Evolutionary conservation across 2,113 vertebrate genomes (phyloP).

Genomic region (Rhegmatorhina hoffmannsi): DNA sequence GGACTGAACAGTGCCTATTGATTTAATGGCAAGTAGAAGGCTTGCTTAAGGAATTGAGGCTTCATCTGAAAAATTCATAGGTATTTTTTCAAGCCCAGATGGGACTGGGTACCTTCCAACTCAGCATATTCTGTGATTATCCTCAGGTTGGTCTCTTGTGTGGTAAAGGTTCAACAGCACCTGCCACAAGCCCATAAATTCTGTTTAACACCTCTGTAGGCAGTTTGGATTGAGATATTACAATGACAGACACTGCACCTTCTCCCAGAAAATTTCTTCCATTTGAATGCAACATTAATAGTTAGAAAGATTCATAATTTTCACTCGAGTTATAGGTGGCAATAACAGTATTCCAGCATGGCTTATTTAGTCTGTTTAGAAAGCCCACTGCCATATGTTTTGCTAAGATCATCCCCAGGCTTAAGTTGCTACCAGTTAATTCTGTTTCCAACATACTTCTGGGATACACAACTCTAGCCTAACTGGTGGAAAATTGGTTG

Average conservation of each 20-base stretch:
- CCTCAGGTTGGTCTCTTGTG: neutral
- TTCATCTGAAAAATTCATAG: neutral
- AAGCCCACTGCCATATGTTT: neutral
- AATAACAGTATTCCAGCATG: neutral
- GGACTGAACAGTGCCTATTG: neutral
- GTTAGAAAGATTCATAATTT: neutral
- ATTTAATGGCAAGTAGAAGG: neutral
- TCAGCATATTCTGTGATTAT: neutral
- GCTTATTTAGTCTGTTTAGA: neutral
- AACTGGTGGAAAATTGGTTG: conserved; percentile 78
- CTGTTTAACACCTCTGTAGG: neutral
- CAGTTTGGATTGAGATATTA: neutral
- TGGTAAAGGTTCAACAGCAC: neutral
- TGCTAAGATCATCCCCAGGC: neutral
- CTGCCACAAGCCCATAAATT: neutral
- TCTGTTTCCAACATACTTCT: conserved; percentile 14
- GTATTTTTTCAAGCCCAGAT: neutral
- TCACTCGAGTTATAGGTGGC: neutral
- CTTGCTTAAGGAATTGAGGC: neutral
- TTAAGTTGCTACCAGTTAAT: conserved; percentile 20
- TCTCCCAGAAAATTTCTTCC: neutral
- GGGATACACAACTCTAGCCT: conserved; percentile 67
- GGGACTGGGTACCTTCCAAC: neutral
- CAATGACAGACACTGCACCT: neutral
- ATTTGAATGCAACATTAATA: neutral